Conservation (phyloP, 2,797 vertebrate species). For the Poecilia picta region DNA sequence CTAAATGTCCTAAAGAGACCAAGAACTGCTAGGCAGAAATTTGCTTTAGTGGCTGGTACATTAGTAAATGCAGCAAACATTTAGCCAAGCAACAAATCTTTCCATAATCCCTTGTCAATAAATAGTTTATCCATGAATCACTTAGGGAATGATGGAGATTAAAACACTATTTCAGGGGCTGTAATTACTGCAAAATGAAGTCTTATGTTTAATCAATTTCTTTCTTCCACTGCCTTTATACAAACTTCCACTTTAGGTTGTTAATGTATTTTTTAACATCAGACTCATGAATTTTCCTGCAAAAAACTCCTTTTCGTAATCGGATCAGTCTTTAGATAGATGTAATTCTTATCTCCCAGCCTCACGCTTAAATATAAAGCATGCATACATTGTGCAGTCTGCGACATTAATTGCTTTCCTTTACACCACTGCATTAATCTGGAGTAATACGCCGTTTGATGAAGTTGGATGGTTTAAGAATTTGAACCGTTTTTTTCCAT, state of each 20-base stretch:
- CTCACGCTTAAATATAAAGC: conserved; percentile 5
- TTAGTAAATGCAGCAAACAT: conserved; percentile 34
- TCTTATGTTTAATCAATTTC: conserved; percentile 15
- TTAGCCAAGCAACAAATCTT: conserved; percentile 21
- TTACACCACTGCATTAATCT: background rate
- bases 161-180: conserved; percentile 1
- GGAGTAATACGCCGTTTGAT: conserved; percentile 3
- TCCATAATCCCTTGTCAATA: conserved; percentile 33
- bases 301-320: background rate
- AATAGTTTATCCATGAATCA: conserved; percentile 20
- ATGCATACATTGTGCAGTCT: background rate
- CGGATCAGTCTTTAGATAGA: background rate
- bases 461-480: conserved; percentile 19
- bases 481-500: conserved; percentile 19
- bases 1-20: conserved; percentile 6
- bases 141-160: conserved; percentile 22
- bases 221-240: background rate
- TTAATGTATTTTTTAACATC: conserved; percentile 1
- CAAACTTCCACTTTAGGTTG: conserved; percentile 13
- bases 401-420: background rate
- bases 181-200: conserved; percentile 27
- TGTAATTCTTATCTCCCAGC: conserved; percentile 4
- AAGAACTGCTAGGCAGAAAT: conserved; percentile 23
- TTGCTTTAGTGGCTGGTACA: conserved; percentile 10
- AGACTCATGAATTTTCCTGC: background rate